phyloP scores from a whole-genome alignment of 2,888 invertebrate genomes.

The Beris morrisii region DNA sequence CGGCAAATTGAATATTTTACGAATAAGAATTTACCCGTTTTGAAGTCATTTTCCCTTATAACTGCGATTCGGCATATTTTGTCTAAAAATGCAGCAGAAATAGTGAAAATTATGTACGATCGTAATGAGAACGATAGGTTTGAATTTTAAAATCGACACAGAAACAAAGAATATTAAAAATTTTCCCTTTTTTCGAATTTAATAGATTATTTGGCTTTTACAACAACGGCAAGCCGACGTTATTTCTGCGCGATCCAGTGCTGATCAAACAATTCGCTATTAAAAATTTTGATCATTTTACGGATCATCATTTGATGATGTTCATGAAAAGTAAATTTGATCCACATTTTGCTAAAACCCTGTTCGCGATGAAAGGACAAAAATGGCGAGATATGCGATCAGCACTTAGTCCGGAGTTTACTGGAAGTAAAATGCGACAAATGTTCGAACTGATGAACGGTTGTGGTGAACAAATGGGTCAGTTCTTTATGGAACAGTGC shows the following conservation, averaged over 20 bases:
- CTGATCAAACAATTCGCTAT: conserved; percentile 6
- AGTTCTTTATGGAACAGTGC: conserved; percentile 38
- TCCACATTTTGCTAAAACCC: background rate
- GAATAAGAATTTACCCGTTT: too few relatives aligned
- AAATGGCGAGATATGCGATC: conserved; percentile 57
- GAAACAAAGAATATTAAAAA: too few relatives aligned
- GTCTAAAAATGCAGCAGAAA: too few relatives aligned
- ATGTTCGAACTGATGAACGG: conserved; percentile 55
- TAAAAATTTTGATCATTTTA: conserved; percentile 23
- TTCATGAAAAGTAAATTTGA: background rate
- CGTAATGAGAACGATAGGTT: too few relatives aligned
- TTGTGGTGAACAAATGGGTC: conserved; percentile 41
- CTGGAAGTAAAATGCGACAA: conserved; percentile 57
- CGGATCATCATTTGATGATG: conserved; percentile 6
- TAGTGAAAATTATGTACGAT: too few relatives aligned
- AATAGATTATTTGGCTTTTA: conserved; percentile 9
- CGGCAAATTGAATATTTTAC: too few relatives aligned
- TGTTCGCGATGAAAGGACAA: conserved; percentile 52
- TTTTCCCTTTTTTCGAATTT: too few relatives aligned
- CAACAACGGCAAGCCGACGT: background rate
- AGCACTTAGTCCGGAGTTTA: conserved; percentile 57
- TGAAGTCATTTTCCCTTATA: too few relatives aligned
- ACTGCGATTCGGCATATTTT: too few relatives aligned
- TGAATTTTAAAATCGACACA: too few relatives aligned
- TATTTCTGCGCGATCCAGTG: conserved; percentile 4